These are phyloP conservation scores for Aquatica leii DNA, from an alignment of 2,888 invertebrate genomes.

Conservation along the genomic window DNA sequence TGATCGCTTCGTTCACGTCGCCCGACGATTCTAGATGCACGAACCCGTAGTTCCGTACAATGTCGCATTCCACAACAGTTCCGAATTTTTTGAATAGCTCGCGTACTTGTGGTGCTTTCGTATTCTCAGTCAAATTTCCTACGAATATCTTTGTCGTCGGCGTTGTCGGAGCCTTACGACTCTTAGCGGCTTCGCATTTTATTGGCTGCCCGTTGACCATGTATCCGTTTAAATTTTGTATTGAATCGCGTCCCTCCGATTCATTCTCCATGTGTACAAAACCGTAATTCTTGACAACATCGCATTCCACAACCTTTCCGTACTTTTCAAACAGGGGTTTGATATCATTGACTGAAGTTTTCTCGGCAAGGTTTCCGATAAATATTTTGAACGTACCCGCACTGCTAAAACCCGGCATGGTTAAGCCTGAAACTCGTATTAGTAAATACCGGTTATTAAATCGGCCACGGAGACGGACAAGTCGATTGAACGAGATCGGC, in stretches of 20 bases:
- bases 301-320: conserved; percentile 97
- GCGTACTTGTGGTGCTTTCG: conserved; percentile 90
- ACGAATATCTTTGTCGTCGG: conserved; percentile 96
- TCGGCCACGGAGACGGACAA: neutral
- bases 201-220: conserved; percentile 87
- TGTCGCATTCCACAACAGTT: conserved; percentile 95
- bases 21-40: conserved; percentile 94
- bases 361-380: conserved; percentile 96
- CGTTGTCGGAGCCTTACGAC: conserved; percentile 86
- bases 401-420: conserved; percentile 83
- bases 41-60: conserved; percentile 97
- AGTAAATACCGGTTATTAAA: conserved; percentile 18
- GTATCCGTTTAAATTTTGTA: conserved; percentile 88
- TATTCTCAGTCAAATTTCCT: conserved; percentile 93
- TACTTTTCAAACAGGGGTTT: conserved; percentile 95
- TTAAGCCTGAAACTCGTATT: conserved; percentile 39
- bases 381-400: conserved; percentile 96
- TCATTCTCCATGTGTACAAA: conserved; percentile 98
- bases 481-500: conserved; percentile 6
- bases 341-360: conserved; percentile 86
- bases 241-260: conserved; percentile 90
- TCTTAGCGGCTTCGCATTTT: conserved; percentile 91
- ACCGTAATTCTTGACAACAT: conserved; percentile 98
- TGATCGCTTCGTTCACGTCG: conserved; percentile 89
- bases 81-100: conserved; percentile 95